These are phyloP conservation scores for Acrossocheilus fasciatus DNA, from an alignment of 2,797 vertebrate genomes.

Conservation along the genomic window DNA sequence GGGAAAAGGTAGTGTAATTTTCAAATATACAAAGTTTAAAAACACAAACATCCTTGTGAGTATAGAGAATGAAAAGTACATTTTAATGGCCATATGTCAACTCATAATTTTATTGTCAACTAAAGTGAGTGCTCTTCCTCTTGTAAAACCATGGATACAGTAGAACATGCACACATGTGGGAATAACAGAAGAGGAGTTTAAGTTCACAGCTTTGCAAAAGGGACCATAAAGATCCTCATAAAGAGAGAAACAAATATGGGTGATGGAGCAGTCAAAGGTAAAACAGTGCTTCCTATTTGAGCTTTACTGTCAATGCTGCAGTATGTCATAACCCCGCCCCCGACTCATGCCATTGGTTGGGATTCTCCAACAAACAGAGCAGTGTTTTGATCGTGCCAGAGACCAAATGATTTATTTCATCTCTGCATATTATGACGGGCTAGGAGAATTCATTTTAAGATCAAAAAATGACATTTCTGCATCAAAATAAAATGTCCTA, in stretches of 20 bases:
- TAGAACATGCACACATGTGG: constrained; percentile 62
- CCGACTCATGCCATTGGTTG: not conserved
- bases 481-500: not conserved
- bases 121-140: constrained; percentile 21
- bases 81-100: constrained; percentile 34
- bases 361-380: not conserved
- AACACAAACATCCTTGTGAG: not conserved
- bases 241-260: constrained; percentile 26
- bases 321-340: not conserved
- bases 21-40: constrained; percentile 66
- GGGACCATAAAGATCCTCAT: constrained; percentile 60
- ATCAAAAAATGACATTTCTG: not conserved
- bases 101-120: constrained; percentile 42
- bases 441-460: not conserved
- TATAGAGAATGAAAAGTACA: constrained; percentile 29
- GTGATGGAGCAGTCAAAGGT: constrained; percentile 1
- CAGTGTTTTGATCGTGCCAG: not conserved
- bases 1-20: constrained; percentile 16
- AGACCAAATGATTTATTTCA: not conserved
- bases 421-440: not conserved
- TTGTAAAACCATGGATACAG: constrained; percentile 62
- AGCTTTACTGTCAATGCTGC: constrained; percentile 10
- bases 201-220: constrained; percentile 81
- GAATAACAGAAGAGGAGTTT: constrained; percentile 67
- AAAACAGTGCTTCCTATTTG: constrained; percentile 25